Base-by-base conservation (phyloP, 2,888 invertebrate genomes). In the Drosophila eohydei region DNA sequence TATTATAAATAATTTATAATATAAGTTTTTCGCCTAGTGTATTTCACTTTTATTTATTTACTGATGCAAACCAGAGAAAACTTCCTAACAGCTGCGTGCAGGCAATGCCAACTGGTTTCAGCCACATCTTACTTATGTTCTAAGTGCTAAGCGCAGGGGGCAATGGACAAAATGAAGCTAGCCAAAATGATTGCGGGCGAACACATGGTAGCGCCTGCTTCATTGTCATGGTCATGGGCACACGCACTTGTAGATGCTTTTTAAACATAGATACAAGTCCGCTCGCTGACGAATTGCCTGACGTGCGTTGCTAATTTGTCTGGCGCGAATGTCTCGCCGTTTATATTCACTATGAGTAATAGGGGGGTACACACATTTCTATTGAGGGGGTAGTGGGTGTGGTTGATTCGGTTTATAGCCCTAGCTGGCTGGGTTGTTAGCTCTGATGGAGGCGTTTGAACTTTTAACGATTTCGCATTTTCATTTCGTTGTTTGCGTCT, bases 391-490 rank as follows among this genome's bases (percentile, higher is more conserved):
- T 8, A 2, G n/a, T 16, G 38, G 48, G 51, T 50, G 26, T 56
- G 12, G 61, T 43, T 56, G 58, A 60, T 66, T 62, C 64, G 51
- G 46, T 69, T 69, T 71, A 71, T 71, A 67, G 62, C 64, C 71
- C 48, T 70, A 43, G 59, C 59, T 70, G 67, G 62, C 59, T 62
- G 71, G 64, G 67, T 75, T 78, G 83, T 79, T 81, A 76, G 74
- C 77, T 76, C 62, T 62, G 58, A 9, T 38, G 54, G 52, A 58
- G 87, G 89, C 84, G 63, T 71, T 83, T 83, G 89, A 88, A 88
- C 87, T 88, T 86, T 88, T 80, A 75, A 85, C 78, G 74, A 60
- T 74, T 83, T 83, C 75, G 38, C 74, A 82, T 82, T 81, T 72
- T 70, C 65, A 76, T 71, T 71, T 73, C 61, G 55, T 71, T 61